phyloP scores from a whole-genome alignment of 1,140 invertebrate genomes.

The Drosophila murphyi region DNA sequence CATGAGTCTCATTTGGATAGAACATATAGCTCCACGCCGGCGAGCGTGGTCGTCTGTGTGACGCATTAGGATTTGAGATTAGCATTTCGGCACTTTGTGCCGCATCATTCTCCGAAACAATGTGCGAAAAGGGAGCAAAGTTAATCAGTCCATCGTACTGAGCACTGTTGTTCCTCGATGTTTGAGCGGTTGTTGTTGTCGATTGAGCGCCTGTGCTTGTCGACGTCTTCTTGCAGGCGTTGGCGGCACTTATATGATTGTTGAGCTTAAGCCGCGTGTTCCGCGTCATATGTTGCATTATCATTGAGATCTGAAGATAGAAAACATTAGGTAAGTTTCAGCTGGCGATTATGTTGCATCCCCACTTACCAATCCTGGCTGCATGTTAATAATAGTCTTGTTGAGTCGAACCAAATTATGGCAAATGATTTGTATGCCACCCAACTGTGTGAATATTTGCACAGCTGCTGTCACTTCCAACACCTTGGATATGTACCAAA shows the following conservation, averaged over 20 bases:
- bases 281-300: slow-evolving; percentile 89
- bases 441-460: slow-evolving; percentile 88
- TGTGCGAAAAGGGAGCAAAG: slow-evolving; percentile 94
- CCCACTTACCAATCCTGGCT: slow-evolving; percentile 80
- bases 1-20: slow-evolving; percentile 94
- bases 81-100: slow-evolving; percentile 94
- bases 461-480: slow-evolving; percentile 89
- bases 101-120: slow-evolving; percentile 92
- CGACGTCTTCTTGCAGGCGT: slow-evolving; percentile 59
- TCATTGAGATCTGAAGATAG: slow-evolving; percentile 85
- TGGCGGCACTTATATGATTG: slow-evolving; percentile 50
- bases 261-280: slow-evolving; percentile 74
- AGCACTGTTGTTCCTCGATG: slow-evolving; percentile 58
- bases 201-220: slow-evolving; percentile 39
- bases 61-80: slow-evolving; percentile 90
- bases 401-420: slow-evolving; percentile 87
- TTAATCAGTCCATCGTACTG: slow-evolving; percentile 90
- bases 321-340: neutral
- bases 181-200: slow-evolving; percentile 45
- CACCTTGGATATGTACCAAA: slow-evolving; percentile 90
- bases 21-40: slow-evolving; percentile 97
- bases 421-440: slow-evolving; percentile 87
- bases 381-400: slow-evolving; percentile 85
- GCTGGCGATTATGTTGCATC: neutral
- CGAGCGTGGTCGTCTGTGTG: slow-evolving; percentile 92